Evolutionary conservation across 2,888 invertebrate genomes (phyloP).

Genomic region (Cataglyphis livida): DNA sequence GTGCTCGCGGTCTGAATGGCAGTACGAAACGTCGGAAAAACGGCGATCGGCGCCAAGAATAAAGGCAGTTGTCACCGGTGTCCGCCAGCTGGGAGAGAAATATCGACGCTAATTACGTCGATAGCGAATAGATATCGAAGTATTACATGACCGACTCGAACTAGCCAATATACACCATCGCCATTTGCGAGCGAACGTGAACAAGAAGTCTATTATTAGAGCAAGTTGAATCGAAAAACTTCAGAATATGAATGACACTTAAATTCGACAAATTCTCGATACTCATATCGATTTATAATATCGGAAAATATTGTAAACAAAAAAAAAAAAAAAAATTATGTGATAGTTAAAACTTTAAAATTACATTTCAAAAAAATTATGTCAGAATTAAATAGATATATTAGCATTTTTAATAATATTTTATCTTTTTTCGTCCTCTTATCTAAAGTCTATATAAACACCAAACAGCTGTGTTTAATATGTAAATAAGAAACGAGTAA

Average conservation of each 20-base stretch:
- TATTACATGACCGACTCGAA: not conserved
- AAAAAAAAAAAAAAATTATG: not conserved
- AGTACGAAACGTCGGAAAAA: slow-evolving; percentile 5
- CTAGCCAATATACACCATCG: slow-evolving; percentile 18
- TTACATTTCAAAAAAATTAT: not conserved
- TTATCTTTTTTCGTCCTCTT: not conserved
- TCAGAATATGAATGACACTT: slow-evolving; percentile 10
- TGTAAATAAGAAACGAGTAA: not conserved
- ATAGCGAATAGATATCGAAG: slow-evolving; percentile 31
- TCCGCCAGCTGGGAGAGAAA: not conserved
- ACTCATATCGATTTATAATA: not conserved
- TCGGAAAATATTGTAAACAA: slow-evolving; percentile 7
- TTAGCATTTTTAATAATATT: not conserved
- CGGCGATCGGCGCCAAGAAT: not conserved
- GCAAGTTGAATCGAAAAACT: slow-evolving; percentile 23
- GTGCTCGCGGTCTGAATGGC: not conserved
- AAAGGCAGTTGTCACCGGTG: not conserved
- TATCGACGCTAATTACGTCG: slow-evolving; percentile 44
- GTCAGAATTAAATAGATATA: not conserved
- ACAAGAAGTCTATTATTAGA: slow-evolving; percentile 46
- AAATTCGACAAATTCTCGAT: slow-evolving; percentile 29
- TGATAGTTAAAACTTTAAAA: not conserved
- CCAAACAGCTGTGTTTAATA: no score
- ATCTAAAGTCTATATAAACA: not conserved
- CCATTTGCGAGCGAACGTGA: slow-evolving; percentile 34